phyloP scores from a whole-genome alignment of 92 coral and sea anemone genomes.

The Epizoanthus rinbou region DNA sequence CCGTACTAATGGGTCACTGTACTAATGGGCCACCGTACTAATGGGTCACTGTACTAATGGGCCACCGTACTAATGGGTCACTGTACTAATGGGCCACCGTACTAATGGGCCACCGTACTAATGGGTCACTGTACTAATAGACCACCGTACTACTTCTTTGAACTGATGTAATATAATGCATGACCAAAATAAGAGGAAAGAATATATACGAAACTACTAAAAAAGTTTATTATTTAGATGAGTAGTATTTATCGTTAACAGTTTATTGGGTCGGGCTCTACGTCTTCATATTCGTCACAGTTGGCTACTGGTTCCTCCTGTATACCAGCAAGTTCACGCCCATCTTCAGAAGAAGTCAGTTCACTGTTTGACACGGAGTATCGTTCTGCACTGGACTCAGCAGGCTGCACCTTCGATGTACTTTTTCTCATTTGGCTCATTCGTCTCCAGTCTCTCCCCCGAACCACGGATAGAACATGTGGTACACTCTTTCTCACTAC shows the following conservation, averaged over 20 bases:
- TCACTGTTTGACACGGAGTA: not conserved
- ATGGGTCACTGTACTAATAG: too few species aligned
- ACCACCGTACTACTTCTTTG: too few species aligned
- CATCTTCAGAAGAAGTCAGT: not conserved
- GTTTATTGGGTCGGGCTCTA: slow-evolving; percentile 28
- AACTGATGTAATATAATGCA: too few species aligned
- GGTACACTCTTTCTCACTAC: slow-evolving; percentile 17
- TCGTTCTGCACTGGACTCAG: not conserved
- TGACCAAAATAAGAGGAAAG: too few species aligned
- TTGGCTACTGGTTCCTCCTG: not conserved
- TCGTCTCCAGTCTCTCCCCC: slow-evolving; percentile 17
- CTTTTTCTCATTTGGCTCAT: slow-evolving; percentile 1
- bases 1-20: too few species aligned
- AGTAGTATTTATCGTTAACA: not conserved
- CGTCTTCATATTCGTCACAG: slow-evolving; percentile 17
- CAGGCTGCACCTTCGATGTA: not conserved
- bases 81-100: too few species aligned
- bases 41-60: too few species aligned
- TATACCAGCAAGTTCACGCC: not conserved
- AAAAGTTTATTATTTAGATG: too few species aligned
- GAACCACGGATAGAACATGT: not conserved
- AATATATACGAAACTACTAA: too few species aligned
- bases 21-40: too few species aligned
- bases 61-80: too few species aligned
- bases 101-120: too few species aligned